Percentiles rank a stretch among this genome's conserved stretches.
These are phyloP conservation scores for Propsilocerus akamusi DNA, from an alignment of 1,140 invertebrate species.

Conservation along the genomic window DNA sequence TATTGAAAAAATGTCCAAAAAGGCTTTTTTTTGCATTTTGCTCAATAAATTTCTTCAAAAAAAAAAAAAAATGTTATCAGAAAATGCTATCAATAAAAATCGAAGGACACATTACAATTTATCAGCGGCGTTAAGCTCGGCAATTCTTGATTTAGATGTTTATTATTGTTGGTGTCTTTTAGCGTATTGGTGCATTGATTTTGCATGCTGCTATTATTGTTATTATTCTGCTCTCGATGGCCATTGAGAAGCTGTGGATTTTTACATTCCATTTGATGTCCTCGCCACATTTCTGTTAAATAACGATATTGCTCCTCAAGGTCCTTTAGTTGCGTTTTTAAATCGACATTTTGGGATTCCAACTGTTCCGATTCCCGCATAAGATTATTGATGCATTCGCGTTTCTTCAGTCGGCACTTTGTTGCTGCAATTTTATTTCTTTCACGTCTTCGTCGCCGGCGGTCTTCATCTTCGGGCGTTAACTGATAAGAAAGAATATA, in stretches of 20 bases:
- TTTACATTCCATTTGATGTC: slow-evolving; percentile 19
- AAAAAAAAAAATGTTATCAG: no score
- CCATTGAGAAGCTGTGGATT: background rate
- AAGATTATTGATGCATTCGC: slow-evolving; percentile 69
- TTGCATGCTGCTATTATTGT: background rate
- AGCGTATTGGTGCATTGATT: background rate
- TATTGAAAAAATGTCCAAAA: no score
- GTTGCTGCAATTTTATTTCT: slow-evolving; percentile 91
- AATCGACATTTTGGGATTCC: slow-evolving; percentile 69
- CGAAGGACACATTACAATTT: slow-evolving; percentile 1
- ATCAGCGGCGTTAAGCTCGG: background rate
- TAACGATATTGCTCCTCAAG: slow-evolving; percentile 39
- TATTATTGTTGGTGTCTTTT: slow-evolving; percentile 1
- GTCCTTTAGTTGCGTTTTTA: slow-evolving; percentile 59
- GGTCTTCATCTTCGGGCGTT: slow-evolving; percentile 80
- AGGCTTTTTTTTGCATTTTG: no score
- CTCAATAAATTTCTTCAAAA: no score
- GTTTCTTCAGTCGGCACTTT: slow-evolving; percentile 86
- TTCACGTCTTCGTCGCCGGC: slow-evolving; percentile 60
- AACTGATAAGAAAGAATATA: slow-evolving; percentile 34
- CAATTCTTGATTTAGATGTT: background rate
- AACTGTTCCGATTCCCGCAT: slow-evolving; percentile 71
- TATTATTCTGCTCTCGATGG: background rate
- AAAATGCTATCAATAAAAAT: no score
- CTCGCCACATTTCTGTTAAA: slow-evolving; percentile 39